Evolutionary conservation across 2,797 vertebrate species (phyloP).

Genomic region (Cuculus canorus): DNA sequence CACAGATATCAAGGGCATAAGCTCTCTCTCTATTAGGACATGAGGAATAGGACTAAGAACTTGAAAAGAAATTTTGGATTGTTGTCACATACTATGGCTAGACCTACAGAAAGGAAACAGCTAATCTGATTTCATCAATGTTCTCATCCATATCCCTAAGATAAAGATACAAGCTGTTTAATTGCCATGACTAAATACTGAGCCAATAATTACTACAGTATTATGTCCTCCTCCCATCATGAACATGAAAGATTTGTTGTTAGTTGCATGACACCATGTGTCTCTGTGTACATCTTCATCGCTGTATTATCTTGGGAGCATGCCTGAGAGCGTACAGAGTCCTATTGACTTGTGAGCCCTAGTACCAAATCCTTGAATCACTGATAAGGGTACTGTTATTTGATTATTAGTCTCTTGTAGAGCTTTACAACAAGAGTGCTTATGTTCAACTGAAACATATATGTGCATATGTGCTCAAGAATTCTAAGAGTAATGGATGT

Average conservation of each 20-base stretch:
- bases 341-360: not conserved
- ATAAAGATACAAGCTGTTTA: not conserved
- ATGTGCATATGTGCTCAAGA: not conserved
- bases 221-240: not conserved
- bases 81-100: not conserved
- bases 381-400: rapidly evolving
- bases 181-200: not conserved
- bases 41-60: not conserved
- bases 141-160: not conserved
- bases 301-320: not conserved
- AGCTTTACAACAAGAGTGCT: not conserved
- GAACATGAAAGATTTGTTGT: not conserved
- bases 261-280: not conserved
- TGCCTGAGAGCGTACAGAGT: not conserved
- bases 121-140: not conserved
- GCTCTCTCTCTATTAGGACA: not conserved
- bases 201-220: not conserved
- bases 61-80: not conserved
- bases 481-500: not conserved
- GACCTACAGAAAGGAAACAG: not conserved
- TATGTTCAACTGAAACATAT: not conserved
- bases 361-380: not conserved
- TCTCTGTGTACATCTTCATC: not conserved
- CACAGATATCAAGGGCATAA: not conserved
- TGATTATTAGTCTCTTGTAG: not conserved